Percentiles rank a stretch among this genome's conserved stretches.
phyloP scores from a whole-genome alignment of 2,797 vertebrate genomes.

The Atherinosoma microstoma region DNA sequence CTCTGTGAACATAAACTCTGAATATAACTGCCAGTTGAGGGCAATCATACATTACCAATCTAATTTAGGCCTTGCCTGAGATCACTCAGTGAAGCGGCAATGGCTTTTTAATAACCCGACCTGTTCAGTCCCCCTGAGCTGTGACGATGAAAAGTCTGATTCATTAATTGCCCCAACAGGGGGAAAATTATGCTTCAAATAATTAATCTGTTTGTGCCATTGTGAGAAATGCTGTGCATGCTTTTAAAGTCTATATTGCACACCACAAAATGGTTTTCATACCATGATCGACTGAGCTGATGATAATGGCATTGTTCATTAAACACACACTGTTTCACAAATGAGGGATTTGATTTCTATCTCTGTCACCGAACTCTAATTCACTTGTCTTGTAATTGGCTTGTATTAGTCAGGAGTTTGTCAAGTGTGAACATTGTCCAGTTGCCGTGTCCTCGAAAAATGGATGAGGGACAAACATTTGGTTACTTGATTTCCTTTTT shows the following conservation, averaged over 20 bases:
- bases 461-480: constrained; percentile 58
- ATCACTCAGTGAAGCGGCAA: constrained; percentile 63
- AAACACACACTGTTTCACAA: constrained; percentile 69
- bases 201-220: constrained; percentile 73
- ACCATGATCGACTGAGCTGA: constrained; percentile 52
- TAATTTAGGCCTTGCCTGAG: constrained; percentile 67
- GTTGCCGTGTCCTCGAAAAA: constrained; percentile 54
- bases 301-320: constrained; percentile 71
- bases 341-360: constrained; percentile 68
- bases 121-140: constrained; percentile 70
- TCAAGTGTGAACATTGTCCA: constrained; percentile 57
- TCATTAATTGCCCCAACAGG: constrained; percentile 74
- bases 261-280: constrained; percentile 46
- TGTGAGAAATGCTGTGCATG: constrained; percentile 38
- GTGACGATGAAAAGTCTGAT: constrained; percentile 71
- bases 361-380: constrained; percentile 46
- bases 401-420: constrained; percentile 72
- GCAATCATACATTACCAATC: constrained; percentile 70
- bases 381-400: constrained; percentile 66
- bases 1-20: constrained; percentile 39
- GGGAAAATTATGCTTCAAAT: constrained; percentile 64
- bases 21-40: constrained; percentile 62
- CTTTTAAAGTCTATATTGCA: constrained; percentile 38
- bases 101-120: constrained; percentile 79
- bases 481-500: constrained; percentile 47